These are phyloP conservation scores for Dipodomys spectabilis DNA, from an alignment of 2,113 vertebrate species.

Conservation along the genomic window DNA sequence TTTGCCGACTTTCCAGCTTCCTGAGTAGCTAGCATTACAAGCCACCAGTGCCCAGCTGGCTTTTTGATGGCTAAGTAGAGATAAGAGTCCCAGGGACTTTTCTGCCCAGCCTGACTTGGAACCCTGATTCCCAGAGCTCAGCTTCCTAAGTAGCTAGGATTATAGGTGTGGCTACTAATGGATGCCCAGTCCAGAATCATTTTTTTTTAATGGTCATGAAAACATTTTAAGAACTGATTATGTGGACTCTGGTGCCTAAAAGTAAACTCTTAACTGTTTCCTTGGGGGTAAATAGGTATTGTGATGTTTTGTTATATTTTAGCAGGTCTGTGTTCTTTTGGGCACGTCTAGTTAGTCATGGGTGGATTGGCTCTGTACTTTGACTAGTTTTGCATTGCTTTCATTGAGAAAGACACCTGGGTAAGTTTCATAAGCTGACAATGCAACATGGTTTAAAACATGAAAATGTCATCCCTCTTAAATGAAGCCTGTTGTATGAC, in stretches of 20 bases:
- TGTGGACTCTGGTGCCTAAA: background rate
- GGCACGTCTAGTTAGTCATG: background rate
- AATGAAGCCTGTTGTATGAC: background rate
- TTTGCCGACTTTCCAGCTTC: too few relatives aligned
- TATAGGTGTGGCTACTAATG: too few relatives aligned
- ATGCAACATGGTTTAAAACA: background rate
- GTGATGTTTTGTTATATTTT: slow-evolving; percentile 25
- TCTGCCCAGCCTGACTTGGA: too few relatives aligned
- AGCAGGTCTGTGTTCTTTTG: background rate
- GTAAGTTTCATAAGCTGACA: slow-evolving; percentile 17
- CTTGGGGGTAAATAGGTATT: background rate
- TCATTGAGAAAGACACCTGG: slow-evolving; percentile 37
- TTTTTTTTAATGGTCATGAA: slow-evolving; percentile 22
- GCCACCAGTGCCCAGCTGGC: too few relatives aligned
- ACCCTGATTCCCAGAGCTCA: too few relatives aligned
- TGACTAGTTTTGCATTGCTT: slow-evolving; percentile 17
- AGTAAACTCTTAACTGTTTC: background rate
- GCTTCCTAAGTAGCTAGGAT: too few relatives aligned
- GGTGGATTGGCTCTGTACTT: slow-evolving; percentile 3
- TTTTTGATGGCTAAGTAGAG: too few relatives aligned
- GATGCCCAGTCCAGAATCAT: too few relatives aligned
- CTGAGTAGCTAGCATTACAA: too few relatives aligned
- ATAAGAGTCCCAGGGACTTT: too few relatives aligned
- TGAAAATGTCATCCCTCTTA: background rate
- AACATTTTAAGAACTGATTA: background rate